Evolutionary conservation across 2,797 vertebrate genomes (phyloP), one percentile per base, ranked within the genome.

Genomic region (Peromyscus attwateri): DNA sequence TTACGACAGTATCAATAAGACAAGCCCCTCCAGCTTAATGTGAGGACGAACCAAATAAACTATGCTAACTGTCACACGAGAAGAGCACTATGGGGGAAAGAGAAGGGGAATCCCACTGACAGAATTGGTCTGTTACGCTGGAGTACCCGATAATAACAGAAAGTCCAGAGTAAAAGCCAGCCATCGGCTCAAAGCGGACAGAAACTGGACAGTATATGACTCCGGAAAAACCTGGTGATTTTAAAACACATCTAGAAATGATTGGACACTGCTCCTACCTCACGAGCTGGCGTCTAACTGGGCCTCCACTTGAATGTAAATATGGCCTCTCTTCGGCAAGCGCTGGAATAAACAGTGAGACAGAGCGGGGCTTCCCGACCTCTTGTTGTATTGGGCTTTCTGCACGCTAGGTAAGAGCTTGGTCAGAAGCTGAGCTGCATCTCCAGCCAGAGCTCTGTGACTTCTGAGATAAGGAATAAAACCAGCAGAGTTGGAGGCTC

Each of bases 1-100:
- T 70, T 46, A 85, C 13, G 23, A 89, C 13, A 89, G 91, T 77
- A 87, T 75, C 68, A 96, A 82, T 89, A n/a, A 93, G 60, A 84
- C 16, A 92, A 85, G 87, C 3, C 37, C 80, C 46, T 66, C 34
- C 79, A 77, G 46, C 8, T 81, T 89, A 89, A 43, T 81, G 31
- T 19, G 10, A 89, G 19, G 13, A 89, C 49, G 83, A 95, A 80
- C 34, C 52, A 96, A 95, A n/a, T 75, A 70, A 92, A 31, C 70
- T 40, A 82, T 60, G 89, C 64, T 82, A 77, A 94, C 81, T n/a
- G 25, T 89, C 52, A 95, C 81, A 37, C 71, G 75, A 73, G 55
- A 81, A 62, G 19, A 68, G 34, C 64, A 31, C 27, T 87, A 71
- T 46, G 29, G 31, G 60, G 19, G 17, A 83, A 92, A 40, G 1